phyloP scores from a whole-genome alignment of 1,140 invertebrate genomes.

The Olivierus martensii region DNA sequence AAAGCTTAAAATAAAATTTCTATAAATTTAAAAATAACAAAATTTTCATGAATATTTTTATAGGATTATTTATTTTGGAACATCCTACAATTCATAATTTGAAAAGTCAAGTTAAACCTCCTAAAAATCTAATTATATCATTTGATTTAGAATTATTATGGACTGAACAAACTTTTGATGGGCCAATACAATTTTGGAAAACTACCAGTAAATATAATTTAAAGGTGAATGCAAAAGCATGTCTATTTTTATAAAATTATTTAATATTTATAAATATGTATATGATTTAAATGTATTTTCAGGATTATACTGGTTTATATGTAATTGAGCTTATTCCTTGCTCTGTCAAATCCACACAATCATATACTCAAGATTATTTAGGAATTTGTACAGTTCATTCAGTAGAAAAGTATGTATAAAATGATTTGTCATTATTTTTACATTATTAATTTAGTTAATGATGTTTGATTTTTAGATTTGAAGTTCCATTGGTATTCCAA shows the following conservation, averaged over 20 bases:
- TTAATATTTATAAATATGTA: not conserved
- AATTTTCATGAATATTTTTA: no score
- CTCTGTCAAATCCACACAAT: conserved; percentile 26
- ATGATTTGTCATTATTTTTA: not conserved
- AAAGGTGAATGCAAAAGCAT: conserved; percentile 1
- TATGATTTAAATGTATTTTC: conserved; percentile 14
- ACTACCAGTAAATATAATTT: conserved; percentile 31
- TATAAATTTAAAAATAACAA: no score
- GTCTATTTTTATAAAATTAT: not conserved
- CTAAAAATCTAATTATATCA: conserved; percentile 23
- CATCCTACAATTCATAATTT: conserved; percentile 26
- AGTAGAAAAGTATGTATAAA: conserved; percentile 21
- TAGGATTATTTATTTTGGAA: conserved; percentile 32
- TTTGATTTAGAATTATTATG: conserved; percentile 34
- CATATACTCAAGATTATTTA: conserved; percentile 20
- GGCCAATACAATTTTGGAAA: conserved; percentile 35
- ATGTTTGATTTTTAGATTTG: conserved; percentile 22
- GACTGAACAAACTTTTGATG: conserved; percentile 35
- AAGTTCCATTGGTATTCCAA: conserved; percentile 35
- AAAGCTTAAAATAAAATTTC: no score
- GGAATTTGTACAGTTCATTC: conserved; percentile 28
- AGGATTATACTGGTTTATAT: conserved; percentile 35
- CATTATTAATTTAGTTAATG: no score
- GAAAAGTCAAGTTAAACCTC: conserved; percentile 26
- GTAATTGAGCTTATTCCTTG: conserved; percentile 33